A percentile compares a stretch with the other conserved stretches of the same genome.
phyloP scores from a whole-genome alignment of 2,797 vertebrate genomes.

The Danio albolineatus region DNA sequence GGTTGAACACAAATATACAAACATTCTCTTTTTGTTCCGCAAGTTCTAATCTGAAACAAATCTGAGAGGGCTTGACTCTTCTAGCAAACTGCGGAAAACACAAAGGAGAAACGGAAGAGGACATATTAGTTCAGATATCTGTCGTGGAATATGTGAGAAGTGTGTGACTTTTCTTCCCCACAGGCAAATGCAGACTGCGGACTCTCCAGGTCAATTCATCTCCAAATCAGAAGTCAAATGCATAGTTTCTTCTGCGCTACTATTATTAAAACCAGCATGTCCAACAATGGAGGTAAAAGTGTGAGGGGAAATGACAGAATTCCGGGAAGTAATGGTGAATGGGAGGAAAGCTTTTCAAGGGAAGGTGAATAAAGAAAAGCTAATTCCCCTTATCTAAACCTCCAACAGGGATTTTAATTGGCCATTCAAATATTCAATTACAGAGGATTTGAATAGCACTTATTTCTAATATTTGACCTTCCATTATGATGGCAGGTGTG shows the following conservation, averaged over 20 bases:
- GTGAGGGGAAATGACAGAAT: constrained; percentile 30
- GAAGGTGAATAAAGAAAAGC: constrained; percentile 74
- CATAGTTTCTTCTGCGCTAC: constrained; percentile 72
- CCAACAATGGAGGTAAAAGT: constrained; percentile 34
- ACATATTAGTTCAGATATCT: constrained; percentile 18
- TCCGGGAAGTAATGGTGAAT: constrained; percentile 61
- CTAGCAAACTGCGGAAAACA: constrained; percentile 29
- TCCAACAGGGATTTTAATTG: constrained; percentile 76
- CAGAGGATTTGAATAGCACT: constrained; percentile 73
- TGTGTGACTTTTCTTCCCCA: constrained; percentile 66
- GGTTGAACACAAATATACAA: not conserved
- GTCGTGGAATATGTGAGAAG: constrained; percentile 69
- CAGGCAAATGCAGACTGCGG: constrained; percentile 65
- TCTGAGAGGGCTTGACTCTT: not conserved
- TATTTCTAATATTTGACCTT: constrained; percentile 77
- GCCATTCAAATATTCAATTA: constrained; percentile 78
- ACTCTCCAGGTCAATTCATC: constrained; percentile 74
- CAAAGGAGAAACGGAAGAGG: not conserved
- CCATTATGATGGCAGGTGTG: constrained; percentile 57
- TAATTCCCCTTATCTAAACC: constrained; percentile 70
- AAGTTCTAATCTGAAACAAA: not conserved
- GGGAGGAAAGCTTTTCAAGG: constrained; percentile 66
- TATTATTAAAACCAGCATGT: constrained; percentile 76
- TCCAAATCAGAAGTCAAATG: constrained; percentile 68
- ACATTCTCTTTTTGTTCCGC: not conserved